Evolutionary conservation across 2,888 invertebrate species (phyloP).

Genomic region (Leptopilina myrica): DNA sequence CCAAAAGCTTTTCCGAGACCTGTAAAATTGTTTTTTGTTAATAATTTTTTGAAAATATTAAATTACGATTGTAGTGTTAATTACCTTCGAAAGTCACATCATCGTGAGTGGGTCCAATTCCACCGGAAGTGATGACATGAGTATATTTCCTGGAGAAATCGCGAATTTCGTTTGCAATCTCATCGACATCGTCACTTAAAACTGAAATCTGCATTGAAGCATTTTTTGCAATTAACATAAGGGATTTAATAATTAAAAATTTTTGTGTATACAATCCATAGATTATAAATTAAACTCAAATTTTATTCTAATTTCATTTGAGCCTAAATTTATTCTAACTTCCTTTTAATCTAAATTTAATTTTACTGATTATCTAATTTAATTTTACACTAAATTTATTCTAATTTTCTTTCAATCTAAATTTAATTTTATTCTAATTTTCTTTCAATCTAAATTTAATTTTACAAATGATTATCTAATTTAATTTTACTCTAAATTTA

Average conservation of each 20-base stretch:
- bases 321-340: too few species aligned
- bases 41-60: background rate
- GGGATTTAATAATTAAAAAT: background rate
- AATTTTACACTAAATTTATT: too few species aligned
- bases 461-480: too few species aligned
- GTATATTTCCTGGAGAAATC: slow-evolving; percentile 80
- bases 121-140: slow-evolving; percentile 86
- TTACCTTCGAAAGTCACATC: slow-evolving; percentile 85
- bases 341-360: too few species aligned
- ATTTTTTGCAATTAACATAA: background rate
- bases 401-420: too few species aligned
- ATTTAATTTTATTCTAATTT: too few species aligned
- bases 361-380: too few species aligned
- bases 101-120: slow-evolving; percentile 88
- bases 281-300: too few species aligned
- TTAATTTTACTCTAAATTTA: too few species aligned
- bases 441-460: too few species aligned
- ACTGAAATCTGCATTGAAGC: slow-evolving; percentile 80
- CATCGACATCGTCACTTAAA: slow-evolving; percentile 82
- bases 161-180: slow-evolving; percentile 82
- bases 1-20: slow-evolving; percentile 79
- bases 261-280: background rate
- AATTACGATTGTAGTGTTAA: background rate
- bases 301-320: too few species aligned
- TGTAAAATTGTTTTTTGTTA: slow-evolving; percentile 56